Percentiles rank a stretch among this genome's conserved stretches.
Conservation (phyloP, 2,888 invertebrate species). For the Thalpophila matura region DNA sequence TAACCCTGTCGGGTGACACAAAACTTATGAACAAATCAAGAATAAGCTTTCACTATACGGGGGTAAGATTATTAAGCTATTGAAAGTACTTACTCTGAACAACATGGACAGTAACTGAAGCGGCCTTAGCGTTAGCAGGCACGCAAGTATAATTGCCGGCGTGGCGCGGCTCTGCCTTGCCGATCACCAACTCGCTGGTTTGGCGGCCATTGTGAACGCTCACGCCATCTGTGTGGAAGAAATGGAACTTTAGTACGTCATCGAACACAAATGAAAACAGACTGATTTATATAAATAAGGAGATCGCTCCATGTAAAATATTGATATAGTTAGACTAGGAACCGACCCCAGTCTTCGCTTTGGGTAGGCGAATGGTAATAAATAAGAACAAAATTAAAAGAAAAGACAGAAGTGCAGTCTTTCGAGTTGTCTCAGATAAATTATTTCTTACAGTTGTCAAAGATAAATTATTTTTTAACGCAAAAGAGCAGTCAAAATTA, state of each 20-base stretch:
- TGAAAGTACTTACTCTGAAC: conserved; percentile 90
- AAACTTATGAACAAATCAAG: no score
- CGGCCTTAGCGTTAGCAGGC: conserved; percentile 94
- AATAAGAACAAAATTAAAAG: background rate
- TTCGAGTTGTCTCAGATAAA: no score
- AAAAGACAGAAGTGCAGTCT: no score
- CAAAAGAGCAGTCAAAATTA: background rate
- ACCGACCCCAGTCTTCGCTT: no score
- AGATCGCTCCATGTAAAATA: no score
- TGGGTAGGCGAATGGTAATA: no score
- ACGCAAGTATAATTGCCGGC: conserved; percentile 96
- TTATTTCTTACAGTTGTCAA: no score
- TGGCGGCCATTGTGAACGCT: conserved; percentile 90
- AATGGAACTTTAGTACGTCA: background rate
- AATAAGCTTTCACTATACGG: no score
- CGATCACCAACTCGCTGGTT: conserved; percentile 93
- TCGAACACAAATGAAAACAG: no score
- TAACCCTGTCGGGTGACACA: no score
- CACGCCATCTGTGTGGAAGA: conserved; percentile 86
- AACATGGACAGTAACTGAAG: conserved; percentile 94
- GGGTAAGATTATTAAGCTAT: background rate
- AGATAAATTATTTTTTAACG: background rate
- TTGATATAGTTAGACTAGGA: no score
- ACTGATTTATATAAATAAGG: no score
- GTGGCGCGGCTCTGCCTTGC: conserved; percentile 92